Conservation (phyloP, 2,888 invertebrate species). For the Drosophila acutilabella region DNA sequence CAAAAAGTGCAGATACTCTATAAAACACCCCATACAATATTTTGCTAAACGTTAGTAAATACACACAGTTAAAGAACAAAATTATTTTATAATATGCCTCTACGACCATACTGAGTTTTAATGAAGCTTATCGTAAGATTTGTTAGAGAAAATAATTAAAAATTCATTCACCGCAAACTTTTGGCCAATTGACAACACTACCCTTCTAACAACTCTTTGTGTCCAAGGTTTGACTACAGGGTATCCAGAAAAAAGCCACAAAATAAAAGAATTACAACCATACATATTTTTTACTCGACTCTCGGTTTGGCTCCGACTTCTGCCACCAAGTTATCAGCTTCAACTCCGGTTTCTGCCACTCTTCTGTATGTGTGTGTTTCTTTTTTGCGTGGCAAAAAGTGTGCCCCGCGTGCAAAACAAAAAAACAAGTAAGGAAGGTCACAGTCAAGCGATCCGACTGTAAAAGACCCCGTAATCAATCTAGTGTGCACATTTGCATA, state of each 20-base stretch:
- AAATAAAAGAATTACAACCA: slow-evolving; percentile 78
- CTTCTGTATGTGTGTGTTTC: slow-evolving; percentile 21
- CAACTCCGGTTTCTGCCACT: slow-evolving; percentile 73
- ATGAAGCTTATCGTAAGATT: no score
- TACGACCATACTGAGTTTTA: no score
- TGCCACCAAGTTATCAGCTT: slow-evolving; percentile 50
- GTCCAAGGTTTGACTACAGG: slow-evolving; percentile 10
- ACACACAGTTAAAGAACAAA: neutral
- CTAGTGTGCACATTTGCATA: no score
- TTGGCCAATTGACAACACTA: no score
- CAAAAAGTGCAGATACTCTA: neutral
- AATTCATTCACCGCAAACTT: no score
- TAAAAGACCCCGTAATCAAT: no score
- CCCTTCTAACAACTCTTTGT: no score
- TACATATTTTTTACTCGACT: slow-evolving; percentile 75
- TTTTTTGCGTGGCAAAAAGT: slow-evolving; percentile 73
- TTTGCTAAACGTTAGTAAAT: neutral
- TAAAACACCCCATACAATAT: neutral
- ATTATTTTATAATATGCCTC: no score
- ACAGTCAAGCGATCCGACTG: no score
- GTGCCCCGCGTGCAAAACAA: slow-evolving; percentile 71
- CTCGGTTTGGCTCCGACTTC: slow-evolving; percentile 38
- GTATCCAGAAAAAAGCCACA: slow-evolving; percentile 30
- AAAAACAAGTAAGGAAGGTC: slow-evolving; percentile 3
- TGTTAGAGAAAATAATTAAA: no score